Evolutionary conservation across 2,888 invertebrate genomes (phyloP), one percentile per base, ranked within the genome.

Genomic region (Parnassius smintheus): DNA sequence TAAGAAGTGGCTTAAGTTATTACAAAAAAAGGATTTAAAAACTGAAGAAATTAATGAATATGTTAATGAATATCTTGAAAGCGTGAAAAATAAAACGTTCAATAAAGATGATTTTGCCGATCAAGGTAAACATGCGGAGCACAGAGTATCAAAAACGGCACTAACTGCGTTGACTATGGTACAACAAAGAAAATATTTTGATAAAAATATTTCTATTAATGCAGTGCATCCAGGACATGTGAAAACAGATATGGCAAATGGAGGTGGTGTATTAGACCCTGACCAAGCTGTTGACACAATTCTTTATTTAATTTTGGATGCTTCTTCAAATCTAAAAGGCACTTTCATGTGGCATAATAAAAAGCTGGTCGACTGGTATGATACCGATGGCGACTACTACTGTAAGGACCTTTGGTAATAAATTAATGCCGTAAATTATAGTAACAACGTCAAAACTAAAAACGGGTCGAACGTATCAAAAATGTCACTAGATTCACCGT

Each of bases 331-430:
- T 59, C 86, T 95, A 25, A 94, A 93, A 74, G 96, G 96, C 0
- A 86, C 92, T 66, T 96, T 93, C 72, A 87, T 96, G 74, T 95
- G 95, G 95, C 72, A 80, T 56, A 91, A 95, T 71, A 91, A 88
- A 52, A 88, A 85, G 56, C 76, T 95, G 41, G 86, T 94, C 0
- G 94, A 94, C 76, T 96, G 95, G 95, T 83, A 78, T n/a, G 86
- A 91, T 60, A 70, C 77, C 46, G 79, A 85, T 59, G 76, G 79
- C 3, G 86, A 88, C 71, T 85, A 79, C 70, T 83, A 83, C 66
- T 81, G 82, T 71, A 76, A 76, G 63, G 80, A 78, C 42, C 44
- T 82, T n/a, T 83, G 80, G 81, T 66, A 64, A 64, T 46, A n/a
- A 18, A 35, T 35, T 44, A 60, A 44, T 44, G 56, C 44, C 2